These are phyloP conservation scores for Indicator indicator DNA, from an alignment of 2,113 vertebrate species.

Conservation along the genomic window DNA sequence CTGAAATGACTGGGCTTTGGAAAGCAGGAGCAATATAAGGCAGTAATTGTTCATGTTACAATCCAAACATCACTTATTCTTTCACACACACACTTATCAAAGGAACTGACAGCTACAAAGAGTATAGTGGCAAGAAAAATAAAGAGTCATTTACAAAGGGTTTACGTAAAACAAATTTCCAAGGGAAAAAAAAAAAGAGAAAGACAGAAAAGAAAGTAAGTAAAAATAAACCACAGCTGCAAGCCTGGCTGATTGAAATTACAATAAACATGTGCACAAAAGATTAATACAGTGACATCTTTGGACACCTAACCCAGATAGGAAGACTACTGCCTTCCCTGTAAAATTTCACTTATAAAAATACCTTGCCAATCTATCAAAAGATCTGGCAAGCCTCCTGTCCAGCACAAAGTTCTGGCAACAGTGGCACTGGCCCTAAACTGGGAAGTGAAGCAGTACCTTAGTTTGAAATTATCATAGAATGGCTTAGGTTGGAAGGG, in stretches of 20 bases:
- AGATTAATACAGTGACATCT: background rate
- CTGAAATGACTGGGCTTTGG: background rate
- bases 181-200: background rate
- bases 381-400: background rate
- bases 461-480: background rate
- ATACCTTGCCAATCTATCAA: background rate
- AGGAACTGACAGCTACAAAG: background rate
- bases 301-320: background rate
- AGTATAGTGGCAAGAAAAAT: background rate
- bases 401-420: background rate
- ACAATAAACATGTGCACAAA: background rate
- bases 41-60: background rate
- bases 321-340: background rate
- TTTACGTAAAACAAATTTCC: background rate
- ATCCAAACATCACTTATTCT: background rate
- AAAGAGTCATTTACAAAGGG: background rate
- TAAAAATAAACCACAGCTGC: background rate
- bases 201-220: too few species aligned
- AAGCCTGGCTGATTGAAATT: background rate
- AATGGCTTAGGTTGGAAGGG: too few species aligned
- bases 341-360: background rate
- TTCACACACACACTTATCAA: background rate
- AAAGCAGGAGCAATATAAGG: background rate
- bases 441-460: background rate
- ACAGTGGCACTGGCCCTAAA: background rate